Conservation (phyloP, 1,140 invertebrate species). For the Scylla paramamosain region DNA sequence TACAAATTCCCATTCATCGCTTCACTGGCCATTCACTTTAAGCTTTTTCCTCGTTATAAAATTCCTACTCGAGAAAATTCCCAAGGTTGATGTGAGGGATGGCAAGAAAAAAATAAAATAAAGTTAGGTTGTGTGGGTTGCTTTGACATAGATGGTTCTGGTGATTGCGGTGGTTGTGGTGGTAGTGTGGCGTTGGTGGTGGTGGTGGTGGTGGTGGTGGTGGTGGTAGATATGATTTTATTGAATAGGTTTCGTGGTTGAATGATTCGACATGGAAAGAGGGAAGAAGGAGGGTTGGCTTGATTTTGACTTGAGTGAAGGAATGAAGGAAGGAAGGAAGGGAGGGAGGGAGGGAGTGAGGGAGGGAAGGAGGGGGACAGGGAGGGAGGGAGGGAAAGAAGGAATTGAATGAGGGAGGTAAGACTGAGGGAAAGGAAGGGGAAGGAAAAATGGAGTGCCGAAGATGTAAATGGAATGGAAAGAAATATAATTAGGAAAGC, state of each 20-base stretch:
- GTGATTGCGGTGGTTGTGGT: no score
- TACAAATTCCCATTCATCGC: constrained; percentile 70
- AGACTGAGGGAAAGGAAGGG: not conserved
- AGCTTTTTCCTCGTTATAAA: constrained; percentile 70
- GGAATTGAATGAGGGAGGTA: not conserved
- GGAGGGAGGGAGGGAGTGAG: not conserved
- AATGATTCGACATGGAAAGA: no score
- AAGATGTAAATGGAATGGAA: not conserved
- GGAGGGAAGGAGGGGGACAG: not conserved
- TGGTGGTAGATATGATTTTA: no score
- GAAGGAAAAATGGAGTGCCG: not conserved
- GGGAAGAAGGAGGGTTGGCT: not conserved
- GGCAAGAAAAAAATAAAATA: not conserved
- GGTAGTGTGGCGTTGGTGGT: no score
- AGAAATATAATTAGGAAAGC: no score
- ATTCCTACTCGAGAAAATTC: constrained; percentile 58
- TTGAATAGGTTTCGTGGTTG: no score
- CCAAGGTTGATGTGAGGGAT: not conserved
- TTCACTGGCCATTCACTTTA: constrained; percentile 67
- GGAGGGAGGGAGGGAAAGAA: not conserved
- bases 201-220: no score
- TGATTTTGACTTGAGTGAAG: not conserved
- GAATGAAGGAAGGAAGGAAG: not conserved
- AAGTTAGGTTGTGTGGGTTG: no score
- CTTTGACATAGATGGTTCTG: no score